Conservation (phyloP, 2,888 invertebrate genomes). For the Dryocosmus kuriphilus region DNA sequence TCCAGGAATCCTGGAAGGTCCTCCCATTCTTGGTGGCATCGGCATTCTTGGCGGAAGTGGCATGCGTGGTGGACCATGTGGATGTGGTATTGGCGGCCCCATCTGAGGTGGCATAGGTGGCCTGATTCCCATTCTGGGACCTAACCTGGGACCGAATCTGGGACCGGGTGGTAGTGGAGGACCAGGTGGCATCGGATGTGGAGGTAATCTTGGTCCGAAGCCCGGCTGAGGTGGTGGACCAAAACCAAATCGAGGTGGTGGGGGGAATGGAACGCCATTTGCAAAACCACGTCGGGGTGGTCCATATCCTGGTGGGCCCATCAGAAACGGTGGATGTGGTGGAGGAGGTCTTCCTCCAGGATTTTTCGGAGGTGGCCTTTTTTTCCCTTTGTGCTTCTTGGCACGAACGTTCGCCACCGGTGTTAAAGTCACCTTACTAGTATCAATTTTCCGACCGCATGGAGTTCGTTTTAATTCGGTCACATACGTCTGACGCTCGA, state of each 20-base stretch:
- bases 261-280: constrained; percentile 61
- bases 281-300: constrained; percentile 59
- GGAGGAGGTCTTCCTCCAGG: constrained; percentile 38
- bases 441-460: constrained; percentile 59
- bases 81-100: constrained; percentile 46
- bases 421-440: constrained; percentile 54
- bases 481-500: constrained; percentile 82
- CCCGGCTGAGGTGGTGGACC: constrained; percentile 47
- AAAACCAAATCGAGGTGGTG: constrained; percentile 61
- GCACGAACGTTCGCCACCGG: not conserved
- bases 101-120: constrained; percentile 40
- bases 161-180: constrained; percentile 53
- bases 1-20: constrained; percentile 51
- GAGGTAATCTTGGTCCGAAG: constrained; percentile 43
- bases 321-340: constrained; percentile 42
- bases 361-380: not conserved
- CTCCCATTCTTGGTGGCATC: constrained; percentile 50
- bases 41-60: constrained; percentile 54
- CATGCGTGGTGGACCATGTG: constrained; percentile 34
- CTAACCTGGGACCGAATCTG: constrained; percentile 44
- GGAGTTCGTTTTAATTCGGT: constrained; percentile 71
- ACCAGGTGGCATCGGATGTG: constrained; percentile 32
- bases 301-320: constrained; percentile 57
- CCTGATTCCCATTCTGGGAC: constrained; percentile 44
- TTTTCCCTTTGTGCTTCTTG: constrained; percentile 39